phyloP scores from a whole-genome alignment of 1,140 invertebrate genomes.

The Cephus cinctus region DNA sequence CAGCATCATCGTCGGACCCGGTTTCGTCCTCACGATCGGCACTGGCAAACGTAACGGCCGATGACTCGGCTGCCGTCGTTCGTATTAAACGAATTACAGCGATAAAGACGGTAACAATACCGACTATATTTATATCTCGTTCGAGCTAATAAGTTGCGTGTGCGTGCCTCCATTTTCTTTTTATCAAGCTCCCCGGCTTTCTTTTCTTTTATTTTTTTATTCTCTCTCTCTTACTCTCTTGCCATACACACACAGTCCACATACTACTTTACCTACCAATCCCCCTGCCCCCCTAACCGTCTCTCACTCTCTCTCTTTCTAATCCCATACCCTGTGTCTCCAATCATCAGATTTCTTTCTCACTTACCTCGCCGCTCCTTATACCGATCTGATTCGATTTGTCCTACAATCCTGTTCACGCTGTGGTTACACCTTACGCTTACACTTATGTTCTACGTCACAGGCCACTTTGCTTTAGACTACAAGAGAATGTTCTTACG shows the following conservation, averaged over 20 bases:
- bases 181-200: not conserved
- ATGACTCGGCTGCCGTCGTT: too few relatives aligned
- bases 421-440: conserved; percentile 28
- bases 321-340: too few relatives aligned
- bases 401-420: conserved; percentile 35
- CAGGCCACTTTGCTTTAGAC: too few relatives aligned
- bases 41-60: too few relatives aligned
- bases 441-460: too few relatives aligned
- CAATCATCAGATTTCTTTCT: too few relatives aligned
- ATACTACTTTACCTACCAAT: too few relatives aligned
- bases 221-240: not conserved
- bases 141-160: conserved; percentile 6
- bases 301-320: conserved; percentile 3
- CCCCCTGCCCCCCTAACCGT: not conserved
- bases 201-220: too few relatives aligned
- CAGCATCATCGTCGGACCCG: conserved; percentile 1
- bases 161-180: not conserved
- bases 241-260: too few relatives aligned
- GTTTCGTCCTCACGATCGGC: conserved; percentile 15
- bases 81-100: conserved; percentile 44
- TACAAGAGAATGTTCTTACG: too few relatives aligned
- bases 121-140: conserved; percentile 9
- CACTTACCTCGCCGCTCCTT: too few relatives aligned
- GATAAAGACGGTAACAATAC: conserved; percentile 31
- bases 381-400: conserved; percentile 36